A percentile compares a stretch with the other conserved stretches of the same genome.
Conservation (phyloP, 2,113 vertebrate genomes). For the Pseudopodoces humilis region DNA sequence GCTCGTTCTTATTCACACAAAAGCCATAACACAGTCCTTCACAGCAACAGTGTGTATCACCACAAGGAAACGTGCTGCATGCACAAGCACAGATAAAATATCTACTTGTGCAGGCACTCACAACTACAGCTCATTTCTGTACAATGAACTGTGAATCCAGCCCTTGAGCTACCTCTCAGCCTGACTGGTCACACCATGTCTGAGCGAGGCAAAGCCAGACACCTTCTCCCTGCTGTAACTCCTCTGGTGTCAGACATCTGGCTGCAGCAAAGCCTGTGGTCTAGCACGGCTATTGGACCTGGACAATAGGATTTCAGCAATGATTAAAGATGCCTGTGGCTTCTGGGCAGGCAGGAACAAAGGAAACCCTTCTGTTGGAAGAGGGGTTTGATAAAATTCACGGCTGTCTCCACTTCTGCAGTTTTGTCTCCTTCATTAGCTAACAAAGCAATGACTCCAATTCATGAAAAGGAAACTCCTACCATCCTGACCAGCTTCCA, state of each 20-base stretch:
- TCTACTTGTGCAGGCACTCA: not conserved
- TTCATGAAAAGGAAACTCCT: not conserved
- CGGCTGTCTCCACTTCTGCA: not conserved
- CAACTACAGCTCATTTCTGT: not conserved
- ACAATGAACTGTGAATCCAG: not conserved
- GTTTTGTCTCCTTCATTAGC: not conserved
- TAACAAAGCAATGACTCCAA: not conserved
- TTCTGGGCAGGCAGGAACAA: not conserved
- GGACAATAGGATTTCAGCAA: not conserved
- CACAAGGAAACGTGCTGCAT: not conserved
- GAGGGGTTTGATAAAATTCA: not conserved
- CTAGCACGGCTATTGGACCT: not conserved
- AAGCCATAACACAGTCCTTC: not conserved
- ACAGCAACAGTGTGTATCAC: fast-evolving
- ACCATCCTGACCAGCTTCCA: not conserved
- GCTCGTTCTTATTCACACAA: fast-evolving
- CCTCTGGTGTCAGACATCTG: not conserved
- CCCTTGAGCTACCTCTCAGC: not conserved
- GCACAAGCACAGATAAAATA: not conserved
- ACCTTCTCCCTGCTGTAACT: not conserved
- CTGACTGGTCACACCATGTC: not conserved
- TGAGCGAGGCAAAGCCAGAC: not conserved
- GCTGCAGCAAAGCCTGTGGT: not conserved
- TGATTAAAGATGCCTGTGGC: slow-evolving; percentile 16
- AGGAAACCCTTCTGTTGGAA: not conserved